Base-by-base conservation (phyloP, 2,113 vertebrate genomes). In the Catharus minimus region DNA sequence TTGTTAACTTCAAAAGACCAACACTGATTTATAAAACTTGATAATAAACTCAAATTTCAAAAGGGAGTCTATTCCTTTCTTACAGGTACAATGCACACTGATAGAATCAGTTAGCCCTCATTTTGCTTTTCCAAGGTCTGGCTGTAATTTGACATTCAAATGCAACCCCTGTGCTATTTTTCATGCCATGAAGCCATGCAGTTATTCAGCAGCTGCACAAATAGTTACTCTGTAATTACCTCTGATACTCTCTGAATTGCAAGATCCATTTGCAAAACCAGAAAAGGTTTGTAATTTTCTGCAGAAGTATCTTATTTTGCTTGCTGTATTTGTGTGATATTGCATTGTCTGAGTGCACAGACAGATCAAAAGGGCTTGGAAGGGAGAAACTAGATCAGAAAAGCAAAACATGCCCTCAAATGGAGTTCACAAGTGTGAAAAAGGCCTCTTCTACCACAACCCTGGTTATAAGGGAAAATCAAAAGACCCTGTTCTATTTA, bases 101-200 rank as follows among this genome's bases (percentile, higher is more conserved):
- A 82, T 52, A 46, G 71, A 69, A 84, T 62, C 56, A 50, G 49
- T 41, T 49, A 47, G 76, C 18, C 57, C 39, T 69, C 46, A 14
- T 50, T 89, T 65, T 80, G 32, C 44, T 55, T 32, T 65, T 76
- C 77, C 1, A 20, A 91, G 69, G 86, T 71, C 77, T 90, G 69
- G 58, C 21, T 65, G 17, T 47, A 68, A 85, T 82, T 47, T 80
- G 83, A 81, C 32, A 55, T 68, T 82, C 56, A 73, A 73, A 57
- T 72, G 7, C 32, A 86, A 90, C 55, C 39, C 85, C 30, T 84
- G 77, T 52, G 90, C 79, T 92, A 41, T 77, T 94, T 93, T n/a
- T 55, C 60, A 58, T 66, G 33, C 44, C 89, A 90, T 49, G 77
- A 90, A 92, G 57, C 28, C 24, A 1, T 14, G 53, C 78, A 50